phyloP scores from a whole-genome alignment of 2,797 vertebrate species.

The Lacerta agilis region DNA sequence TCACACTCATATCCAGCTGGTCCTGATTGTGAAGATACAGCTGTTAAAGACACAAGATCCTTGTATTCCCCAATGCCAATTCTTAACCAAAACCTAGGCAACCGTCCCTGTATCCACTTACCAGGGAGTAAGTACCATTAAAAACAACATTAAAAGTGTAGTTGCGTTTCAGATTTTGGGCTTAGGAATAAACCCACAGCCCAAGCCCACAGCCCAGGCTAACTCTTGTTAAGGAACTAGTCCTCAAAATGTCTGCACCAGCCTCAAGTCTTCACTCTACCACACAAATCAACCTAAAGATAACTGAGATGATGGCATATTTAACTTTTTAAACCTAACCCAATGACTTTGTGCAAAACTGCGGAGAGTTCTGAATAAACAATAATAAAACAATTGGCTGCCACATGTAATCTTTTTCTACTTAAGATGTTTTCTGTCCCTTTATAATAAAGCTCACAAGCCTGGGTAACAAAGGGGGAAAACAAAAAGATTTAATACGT shows the following conservation, averaged over 20 bases:
- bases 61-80: no score
- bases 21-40: no score
- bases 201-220: neutral
- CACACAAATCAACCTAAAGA: neutral
- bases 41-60: no score
- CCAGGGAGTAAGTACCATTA: no score
- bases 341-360: neutral
- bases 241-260: neutral
- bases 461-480: neutral
- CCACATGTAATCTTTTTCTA: neutral
- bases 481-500: neutral
- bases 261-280: neutral
- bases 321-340: neutral
- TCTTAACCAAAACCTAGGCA: no score
- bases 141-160: neutral
- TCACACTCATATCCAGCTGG: no score
- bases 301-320: neutral
- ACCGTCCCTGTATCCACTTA: no score
- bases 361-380: neutral
- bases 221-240: neutral
- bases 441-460: neutral
- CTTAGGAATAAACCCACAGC: neutral
- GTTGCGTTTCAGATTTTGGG: neutral
- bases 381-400: slow-evolving; percentile 4
- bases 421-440: neutral